Base-by-base conservation (phyloP, 2,888 invertebrate genomes). In the Stomorhina lunata region DNA sequence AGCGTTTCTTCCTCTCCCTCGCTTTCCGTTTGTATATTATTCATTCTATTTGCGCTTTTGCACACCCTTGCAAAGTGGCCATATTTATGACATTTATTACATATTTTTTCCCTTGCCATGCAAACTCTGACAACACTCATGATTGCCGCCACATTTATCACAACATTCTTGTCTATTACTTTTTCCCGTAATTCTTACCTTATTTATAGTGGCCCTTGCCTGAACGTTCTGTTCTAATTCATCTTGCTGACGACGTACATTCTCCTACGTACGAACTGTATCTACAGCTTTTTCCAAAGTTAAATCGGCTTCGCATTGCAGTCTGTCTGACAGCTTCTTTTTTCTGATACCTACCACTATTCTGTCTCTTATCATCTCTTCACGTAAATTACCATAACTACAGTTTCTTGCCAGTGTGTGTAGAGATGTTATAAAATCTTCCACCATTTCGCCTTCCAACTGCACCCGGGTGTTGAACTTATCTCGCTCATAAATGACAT, bases 351-450 rank as follows among this genome's bases (percentile, higher is more conserved):
- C 77, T 37, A 72, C 40, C 12, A 76, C 68, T 22, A 80, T 34
- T 37, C 68, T 61, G 59, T 72, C 66, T 1, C 71, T 43, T 29
- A 80, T 73, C 50, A 72, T 73, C 66, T 80, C 80, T 12, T 65
- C 75, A 6, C 57, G 43, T 15, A 69, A 43, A 15, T 50, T 20
- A 32, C 65, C 48, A 34, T 77, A 78, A 37, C 75, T 61, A 37
- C 75, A 82, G 43, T 81, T 78, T 53, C 68, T 59, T 17, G 55
- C 45, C 9, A 81, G 10, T 15, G 55, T 37, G 29, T 81, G 68
- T 4, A 81, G 45, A 15, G 65, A 29, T 2, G 81, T 81, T 22
- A 72, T 81, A 29, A 80, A 83, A 61, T 57, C 37, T 40, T 59
- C 59, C 12, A 48, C 37, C 66, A 37, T 34, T 25, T 37, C 66